Base-by-base conservation (phyloP, 1,140 invertebrate genomes). In the Scaptomyza montana region DNA sequence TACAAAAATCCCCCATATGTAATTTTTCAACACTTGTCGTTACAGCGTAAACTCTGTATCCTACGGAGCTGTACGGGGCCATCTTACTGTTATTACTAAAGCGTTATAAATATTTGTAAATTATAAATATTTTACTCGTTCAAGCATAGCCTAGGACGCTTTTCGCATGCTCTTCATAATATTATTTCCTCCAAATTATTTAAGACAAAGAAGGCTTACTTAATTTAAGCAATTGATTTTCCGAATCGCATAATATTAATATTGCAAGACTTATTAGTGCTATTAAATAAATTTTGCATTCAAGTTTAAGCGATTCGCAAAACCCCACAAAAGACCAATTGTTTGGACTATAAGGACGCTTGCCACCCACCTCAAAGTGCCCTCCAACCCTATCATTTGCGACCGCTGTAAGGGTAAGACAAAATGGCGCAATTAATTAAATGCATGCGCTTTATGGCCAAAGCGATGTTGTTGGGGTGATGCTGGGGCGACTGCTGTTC, bases 341-440 rank as follows among this genome's bases (percentile, higher is more conserved):
- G 21, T 57, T 12, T 43, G 36, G n/a, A 41, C n/a, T 33, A 4
- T 3, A n/a, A 51, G n/a, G 28, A 19, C 39, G 30, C 30, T 33
- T 33, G 30, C 3, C 49, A 33, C n/a, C 33, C 19, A 25, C 9
- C 7, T 55, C 13, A 9, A 19, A 21, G 13, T 25, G 33, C 21
- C 47, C 57, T 49, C 62, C 49, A 45, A 9, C 6, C 2, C 12
- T 5, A 4, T 41, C 12, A 12, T 74, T 9, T 36, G 57, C 68
- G 53, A 41, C 9, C 25, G 61, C 69, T 82, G 69, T 51, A 74
- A 65, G 78, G 51, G 45, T 33, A 78, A 81, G 78, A 81, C 64
- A 78, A 81, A 81, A 81, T 77, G 55, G 47, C 60, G 79, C 66
- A 81, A 81, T 81, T 81, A 81, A 81, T 81, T 81, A 81, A 78